These are phyloP conservation scores for Augochlorella aurata DNA, from an alignment of 2,888 invertebrate genomes.

Conservation along the genomic window DNA sequence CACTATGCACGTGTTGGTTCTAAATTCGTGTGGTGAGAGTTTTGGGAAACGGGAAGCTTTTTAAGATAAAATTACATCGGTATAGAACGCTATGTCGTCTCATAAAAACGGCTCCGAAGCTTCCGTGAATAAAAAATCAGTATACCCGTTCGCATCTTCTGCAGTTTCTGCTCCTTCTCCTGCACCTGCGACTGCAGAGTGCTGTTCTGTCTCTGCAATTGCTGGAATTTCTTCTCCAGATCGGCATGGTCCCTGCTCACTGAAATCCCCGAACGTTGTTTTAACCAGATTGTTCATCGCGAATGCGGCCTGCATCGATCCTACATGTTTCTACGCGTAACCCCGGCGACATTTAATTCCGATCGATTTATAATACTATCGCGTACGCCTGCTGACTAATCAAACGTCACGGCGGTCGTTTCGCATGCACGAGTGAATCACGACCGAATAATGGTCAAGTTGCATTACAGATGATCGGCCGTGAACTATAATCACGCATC, in stretches of 20 bases:
- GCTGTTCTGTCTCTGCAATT: slow-evolving; percentile 85
- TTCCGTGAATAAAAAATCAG: neutral
- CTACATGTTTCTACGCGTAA: neutral
- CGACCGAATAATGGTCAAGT: slow-evolving; percentile 53
- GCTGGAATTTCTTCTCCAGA: slow-evolving; percentile 85
- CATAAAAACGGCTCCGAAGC: too few species aligned
- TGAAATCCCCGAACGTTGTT: slow-evolving; percentile 48
- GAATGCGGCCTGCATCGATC: neutral
- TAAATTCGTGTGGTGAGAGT: too few species aligned
- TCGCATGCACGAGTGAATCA: slow-evolving; percentile 69
- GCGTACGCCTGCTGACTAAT: slow-evolving; percentile 65
- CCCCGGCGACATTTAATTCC: slow-evolving; percentile 28
- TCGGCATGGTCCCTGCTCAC: slow-evolving; percentile 85
- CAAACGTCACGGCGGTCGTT: slow-evolving; percentile 56
- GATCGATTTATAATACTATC: slow-evolving; percentile 57
- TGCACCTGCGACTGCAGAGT: slow-evolving; percentile 85
- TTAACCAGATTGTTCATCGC: neutral
- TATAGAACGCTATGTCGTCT: neutral
- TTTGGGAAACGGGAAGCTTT: too few species aligned
- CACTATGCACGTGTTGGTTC: too few species aligned
- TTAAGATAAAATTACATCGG: neutral
- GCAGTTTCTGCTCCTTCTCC: slow-evolving; percentile 86
- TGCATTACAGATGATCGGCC: slow-evolving; percentile 55
- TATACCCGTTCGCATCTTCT: slow-evolving; percentile 83
- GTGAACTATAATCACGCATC: slow-evolving; percentile 62